A percentile compares a stretch with the other conserved stretches of the same genome.
Conservation (phyloP, 2,888 invertebrate genomes). For the Drosophila kambysellisi region DNA sequence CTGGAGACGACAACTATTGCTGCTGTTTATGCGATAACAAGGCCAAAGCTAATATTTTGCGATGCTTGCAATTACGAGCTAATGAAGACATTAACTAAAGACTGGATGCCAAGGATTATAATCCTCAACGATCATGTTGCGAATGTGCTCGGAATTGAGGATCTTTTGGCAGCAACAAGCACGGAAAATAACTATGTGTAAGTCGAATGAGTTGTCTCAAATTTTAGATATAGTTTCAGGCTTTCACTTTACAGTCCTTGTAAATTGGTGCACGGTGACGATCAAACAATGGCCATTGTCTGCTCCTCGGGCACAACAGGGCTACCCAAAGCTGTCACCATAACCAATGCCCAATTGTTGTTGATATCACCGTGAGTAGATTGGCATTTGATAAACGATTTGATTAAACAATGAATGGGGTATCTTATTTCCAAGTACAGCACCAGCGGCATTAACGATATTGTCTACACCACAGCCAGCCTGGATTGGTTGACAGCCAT, state of each 20-base stretch:
- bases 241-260: slow-evolving; percentile 26
- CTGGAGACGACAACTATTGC: slow-evolving; percentile 40
- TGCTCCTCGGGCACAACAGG: slow-evolving; percentile 75
- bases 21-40: slow-evolving; percentile 52
- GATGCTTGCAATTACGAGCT: slow-evolving; percentile 48
- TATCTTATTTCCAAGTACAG: not conserved
- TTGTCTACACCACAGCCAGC: slow-evolving; percentile 42
- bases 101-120: slow-evolving; percentile 43
- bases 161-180: slow-evolving; percentile 10
- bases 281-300: slow-evolving; percentile 59
- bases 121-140: slow-evolving; percentile 28
- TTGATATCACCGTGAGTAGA: slow-evolving; percentile 23
- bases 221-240: not conserved
- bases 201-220: not conserved
- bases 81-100: slow-evolving; percentile 31
- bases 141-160: slow-evolving; percentile 27
- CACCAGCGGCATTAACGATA: slow-evolving; percentile 23
- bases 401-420: not conserved
- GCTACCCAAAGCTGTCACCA: slow-evolving; percentile 61
- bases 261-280: slow-evolving; percentile 30
- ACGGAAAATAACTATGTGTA: slow-evolving; percentile 27
- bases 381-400: not conserved
- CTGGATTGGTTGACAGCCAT: slow-evolving; percentile 66
- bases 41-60: slow-evolving; percentile 69
- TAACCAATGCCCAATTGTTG: slow-evolving; percentile 49